Evolutionary conservation across 2,113 vertebrate species (phyloP), one percentile per base, ranked within the genome.

Genomic region (Vidua chalybeata): DNA sequence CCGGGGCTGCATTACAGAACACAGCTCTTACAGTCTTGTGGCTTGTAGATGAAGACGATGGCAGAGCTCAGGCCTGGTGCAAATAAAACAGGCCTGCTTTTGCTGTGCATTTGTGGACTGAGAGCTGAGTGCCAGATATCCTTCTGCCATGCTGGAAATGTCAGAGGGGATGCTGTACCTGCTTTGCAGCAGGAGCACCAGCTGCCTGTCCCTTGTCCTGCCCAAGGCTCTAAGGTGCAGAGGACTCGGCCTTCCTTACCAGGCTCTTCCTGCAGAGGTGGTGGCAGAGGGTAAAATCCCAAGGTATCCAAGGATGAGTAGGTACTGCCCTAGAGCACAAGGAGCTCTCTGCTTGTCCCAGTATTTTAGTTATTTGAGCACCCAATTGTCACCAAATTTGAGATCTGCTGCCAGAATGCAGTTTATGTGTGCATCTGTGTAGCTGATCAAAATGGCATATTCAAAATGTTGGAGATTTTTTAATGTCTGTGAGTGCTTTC

Each of bases 31-130:
- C 2, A 7, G 19, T 64, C 35, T 41, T n/a, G 43, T 3, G 1
- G 35, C 35, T 74, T 33, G 20, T 10, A 56, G 56, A 21, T 0
- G 3, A 55, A 27, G 7, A 11, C 0, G 0, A 18, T 30, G 52
- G 51, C 46, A 74, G 86, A 87, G 39, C 31, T 84, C 20, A 52
- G 51, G 31, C 33, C 48, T 71, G n/a, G 13, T 45, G 52, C 61
- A 71, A 30, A 35, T 33, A 13, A 2, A 43, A 43, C 18, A 62
- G 41, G 15, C n/a, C 13, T 61, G 66, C 54, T 74, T 73, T 69
- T 55, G 66, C 37, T 37, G 23, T 19, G 45, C 11, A 2, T 35
- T 80, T 84, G 18, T 37, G 58, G 20, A 28, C 54, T 5, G 2
- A 7, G 1, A 41, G 13, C 45, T 51, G 49, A 76, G 58, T 17